phyloP scores from a whole-genome alignment of 2,797 vertebrate species.

The Paguma larvata region DNA sequence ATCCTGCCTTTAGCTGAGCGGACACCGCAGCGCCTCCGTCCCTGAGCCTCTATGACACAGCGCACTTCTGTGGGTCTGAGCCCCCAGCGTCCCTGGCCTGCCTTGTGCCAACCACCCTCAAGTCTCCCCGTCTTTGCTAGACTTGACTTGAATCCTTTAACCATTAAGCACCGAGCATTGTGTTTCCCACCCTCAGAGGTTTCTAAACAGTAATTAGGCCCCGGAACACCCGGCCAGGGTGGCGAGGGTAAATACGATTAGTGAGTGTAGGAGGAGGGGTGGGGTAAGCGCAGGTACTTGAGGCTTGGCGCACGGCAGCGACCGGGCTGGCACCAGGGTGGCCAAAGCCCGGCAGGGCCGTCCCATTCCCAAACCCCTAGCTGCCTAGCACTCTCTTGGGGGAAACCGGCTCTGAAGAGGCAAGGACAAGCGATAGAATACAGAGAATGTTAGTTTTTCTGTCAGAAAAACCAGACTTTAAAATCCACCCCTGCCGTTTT shows the following conservation, averaged over 20 bases:
- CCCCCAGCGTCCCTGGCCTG: neutral
- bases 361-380: neutral
- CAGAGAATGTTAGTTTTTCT: neutral
- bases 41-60: neutral
- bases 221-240: slow-evolving; percentile 68
- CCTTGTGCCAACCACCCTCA: neutral
- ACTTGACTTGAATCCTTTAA: slow-evolving; percentile 66
- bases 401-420: neutral
- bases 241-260: slow-evolving; percentile 77
- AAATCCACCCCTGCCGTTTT: neutral
- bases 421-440: neutral
- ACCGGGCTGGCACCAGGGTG: neutral
- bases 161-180: slow-evolving; percentile 77
- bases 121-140: neutral
- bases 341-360: neutral
- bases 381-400: neutral
- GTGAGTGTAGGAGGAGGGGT: slow-evolving; percentile 76
- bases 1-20: neutral
- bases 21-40: neutral
- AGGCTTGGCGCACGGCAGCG: slow-evolving; percentile 1
- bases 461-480: neutral
- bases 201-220: slow-evolving; percentile 81
- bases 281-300: slow-evolving; percentile 55
- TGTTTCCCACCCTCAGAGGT: slow-evolving; percentile 73
- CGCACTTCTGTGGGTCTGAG: neutral